A percentile compares a stretch with the other conserved stretches of the same genome.
phyloP scores from a whole-genome alignment of 2,888 invertebrate species.

The Aphidoletes aphidimyza region DNA sequence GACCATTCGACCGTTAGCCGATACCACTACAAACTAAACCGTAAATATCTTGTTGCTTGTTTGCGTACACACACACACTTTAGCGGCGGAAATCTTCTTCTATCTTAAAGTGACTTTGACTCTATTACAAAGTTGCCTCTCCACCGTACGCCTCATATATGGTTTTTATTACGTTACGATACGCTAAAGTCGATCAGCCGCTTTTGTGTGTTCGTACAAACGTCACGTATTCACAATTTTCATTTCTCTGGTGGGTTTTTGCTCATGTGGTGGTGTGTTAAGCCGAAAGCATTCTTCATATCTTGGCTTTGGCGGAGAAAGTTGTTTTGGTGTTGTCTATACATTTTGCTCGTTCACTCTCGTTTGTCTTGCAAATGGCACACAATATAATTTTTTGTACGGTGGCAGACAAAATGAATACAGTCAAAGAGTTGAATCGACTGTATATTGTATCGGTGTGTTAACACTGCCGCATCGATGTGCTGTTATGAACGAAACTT shows the following conservation, averaged over 20 bases:
- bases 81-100: too few species aligned
- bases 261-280: not conserved
- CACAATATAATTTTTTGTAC: too few species aligned
- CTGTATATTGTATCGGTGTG: not conserved
- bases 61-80: too few species aligned
- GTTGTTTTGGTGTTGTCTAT: not conserved
- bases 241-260: too few species aligned
- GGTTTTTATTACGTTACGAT: not conserved
- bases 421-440: not conserved
- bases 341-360: slow-evolving; percentile 15
- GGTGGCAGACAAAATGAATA: not conserved
- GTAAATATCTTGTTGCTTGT: too few species aligned
- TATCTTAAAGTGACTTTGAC: too few species aligned
- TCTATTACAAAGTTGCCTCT: too few species aligned
- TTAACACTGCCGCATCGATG: not conserved
- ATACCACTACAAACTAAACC: too few species aligned
- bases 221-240: slow-evolving; percentile 36
- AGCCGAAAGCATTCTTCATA: not conserved
- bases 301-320: slow-evolving; percentile 43
- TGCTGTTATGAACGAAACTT: not conserved
- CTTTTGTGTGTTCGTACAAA: not conserved
- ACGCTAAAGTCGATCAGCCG: not conserved
- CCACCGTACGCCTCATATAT: too few species aligned
- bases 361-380: not conserved
- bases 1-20: not conserved